Base-by-base conservation (phyloP, 92 coral and sea anemone species). In the Palythoa caribaeorum region DNA sequence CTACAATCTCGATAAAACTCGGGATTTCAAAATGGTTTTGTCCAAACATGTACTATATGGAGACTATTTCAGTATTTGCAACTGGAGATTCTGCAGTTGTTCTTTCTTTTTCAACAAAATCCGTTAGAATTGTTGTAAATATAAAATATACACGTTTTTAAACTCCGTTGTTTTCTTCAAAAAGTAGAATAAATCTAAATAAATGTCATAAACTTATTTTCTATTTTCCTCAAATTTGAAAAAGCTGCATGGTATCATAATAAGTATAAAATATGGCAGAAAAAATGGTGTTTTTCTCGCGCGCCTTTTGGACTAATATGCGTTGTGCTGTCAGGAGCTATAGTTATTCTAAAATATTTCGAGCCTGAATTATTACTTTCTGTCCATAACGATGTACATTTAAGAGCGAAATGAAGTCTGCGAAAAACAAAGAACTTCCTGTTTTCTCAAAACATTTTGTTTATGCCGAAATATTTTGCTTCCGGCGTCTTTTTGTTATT, bases 121-220 rank as follows among this genome's bases (percentile, higher is more conserved):
- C 80, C 65, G 80, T 51, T 76, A 76, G 50, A 76, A 76, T 76
- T 51, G 80, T 76, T 76, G 80, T 76, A 76, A 76, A 76, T 76
- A 65, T 39, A 76, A 75, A 75, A 75, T 75, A 44, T 75, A 47
- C 79, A 75, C 79, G 79, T 75, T 75, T 75, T 75, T 75, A 75
- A 57, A 75, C 60, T 57, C 79, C 79, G 79, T 75, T 75, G 79
- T 75, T 75, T 75, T 75, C 79, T 75, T 75, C 79, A 75, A 75
- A 75, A 75, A 75, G 79, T 59, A 75, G 47, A 75, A 75, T 75
- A 75, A 59, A 75, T 59, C 79, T 59, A 75, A 57, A 75, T 37
- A 75, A 75, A 75, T 75, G 79, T 59, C 60, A 75, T 75, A 75
- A 75, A 75, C 79, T 47, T 75, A 75, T 75, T 75, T 75, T 75